These are phyloP conservation scores for Mastomys coucha DNA, from an alignment of 2,113 vertebrate species.

Conservation along the genomic window DNA sequence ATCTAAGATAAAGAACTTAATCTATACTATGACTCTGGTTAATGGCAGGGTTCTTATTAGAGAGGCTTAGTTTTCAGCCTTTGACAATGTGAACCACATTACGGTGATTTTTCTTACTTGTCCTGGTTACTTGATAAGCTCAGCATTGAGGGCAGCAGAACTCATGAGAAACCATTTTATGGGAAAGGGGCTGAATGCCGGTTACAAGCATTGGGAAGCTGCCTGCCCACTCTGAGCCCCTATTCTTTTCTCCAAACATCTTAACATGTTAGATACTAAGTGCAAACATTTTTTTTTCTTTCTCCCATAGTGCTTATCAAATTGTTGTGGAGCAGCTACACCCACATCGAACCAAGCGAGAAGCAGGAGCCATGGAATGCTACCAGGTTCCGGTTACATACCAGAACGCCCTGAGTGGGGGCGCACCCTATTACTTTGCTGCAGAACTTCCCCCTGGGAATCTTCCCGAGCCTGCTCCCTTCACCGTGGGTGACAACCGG, in stretches of 20 bases:
- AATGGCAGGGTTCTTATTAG: constrained; percentile 64
- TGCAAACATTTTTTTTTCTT: not conserved
- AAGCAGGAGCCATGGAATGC: constrained; percentile 93
- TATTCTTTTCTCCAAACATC: not conserved
- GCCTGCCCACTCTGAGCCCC: not conserved
- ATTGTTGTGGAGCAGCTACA: constrained; percentile 97
- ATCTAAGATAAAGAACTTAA: constrained; percentile 72
- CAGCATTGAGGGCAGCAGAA: not conserved
- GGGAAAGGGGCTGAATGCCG: not conserved
- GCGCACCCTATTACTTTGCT: constrained; percentile 96
- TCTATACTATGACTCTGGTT: constrained; percentile 66
- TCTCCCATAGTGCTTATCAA: constrained; percentile 93
- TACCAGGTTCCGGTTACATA: constrained; percentile 96
- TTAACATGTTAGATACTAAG: not conserved
- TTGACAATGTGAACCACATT: not conserved
- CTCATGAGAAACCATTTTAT: not conserved
- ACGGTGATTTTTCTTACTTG: not conserved
- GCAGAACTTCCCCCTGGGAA: constrained; percentile 96
- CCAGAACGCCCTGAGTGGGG: constrained; percentile 91
- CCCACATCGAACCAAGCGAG: constrained; percentile 92
- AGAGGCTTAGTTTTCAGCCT: constrained; percentile 39
- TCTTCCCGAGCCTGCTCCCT: constrained; percentile 94
- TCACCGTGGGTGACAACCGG: constrained; percentile 98
- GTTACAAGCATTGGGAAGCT: not conserved
- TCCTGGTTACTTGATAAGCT: not conserved